Evolutionary conservation across 2,797 vertebrate species (phyloP).

Genomic region (Microcaecilia unicolor): DNA sequence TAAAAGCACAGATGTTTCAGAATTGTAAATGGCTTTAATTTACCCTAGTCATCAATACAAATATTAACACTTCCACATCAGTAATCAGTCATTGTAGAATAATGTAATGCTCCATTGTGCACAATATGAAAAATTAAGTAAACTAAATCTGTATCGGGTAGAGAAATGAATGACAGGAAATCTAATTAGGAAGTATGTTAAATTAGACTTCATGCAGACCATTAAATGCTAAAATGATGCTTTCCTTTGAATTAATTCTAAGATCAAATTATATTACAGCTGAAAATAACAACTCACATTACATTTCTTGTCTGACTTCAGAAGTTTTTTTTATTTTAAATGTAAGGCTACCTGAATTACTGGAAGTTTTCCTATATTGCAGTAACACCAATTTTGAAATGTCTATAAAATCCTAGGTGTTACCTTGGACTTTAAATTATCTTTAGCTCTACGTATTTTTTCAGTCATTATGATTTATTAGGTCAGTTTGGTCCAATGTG

Average conservation of each 20-base stretch:
- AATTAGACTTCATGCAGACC: neutral
- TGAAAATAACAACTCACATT: neutral
- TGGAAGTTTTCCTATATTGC: no score
- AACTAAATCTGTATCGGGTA: neutral
- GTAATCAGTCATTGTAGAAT: constrained; percentile 1
- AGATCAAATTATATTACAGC: no score
- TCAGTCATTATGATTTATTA: no score
- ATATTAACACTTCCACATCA: no score
- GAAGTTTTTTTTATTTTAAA: neutral
- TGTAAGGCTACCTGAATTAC: no score
- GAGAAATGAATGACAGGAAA: neutral
- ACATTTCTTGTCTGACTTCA: neutral
- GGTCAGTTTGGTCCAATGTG: no score
- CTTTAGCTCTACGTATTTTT: no score
- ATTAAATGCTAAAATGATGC: neutral
- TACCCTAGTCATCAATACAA: neutral
- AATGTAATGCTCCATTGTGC: neutral
- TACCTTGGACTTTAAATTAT: no score
- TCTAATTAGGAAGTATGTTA: neutral
- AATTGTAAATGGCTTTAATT: no score
- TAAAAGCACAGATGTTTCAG: no score
- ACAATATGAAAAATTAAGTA: neutral
- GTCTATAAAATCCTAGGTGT: no score
- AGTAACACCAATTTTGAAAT: no score
- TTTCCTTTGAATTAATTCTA: neutral